Percentiles rank a stretch among this genome's conserved stretches.
phyloP scores from a whole-genome alignment of 2,888 invertebrate genomes.

The Odontothrips loti region DNA sequence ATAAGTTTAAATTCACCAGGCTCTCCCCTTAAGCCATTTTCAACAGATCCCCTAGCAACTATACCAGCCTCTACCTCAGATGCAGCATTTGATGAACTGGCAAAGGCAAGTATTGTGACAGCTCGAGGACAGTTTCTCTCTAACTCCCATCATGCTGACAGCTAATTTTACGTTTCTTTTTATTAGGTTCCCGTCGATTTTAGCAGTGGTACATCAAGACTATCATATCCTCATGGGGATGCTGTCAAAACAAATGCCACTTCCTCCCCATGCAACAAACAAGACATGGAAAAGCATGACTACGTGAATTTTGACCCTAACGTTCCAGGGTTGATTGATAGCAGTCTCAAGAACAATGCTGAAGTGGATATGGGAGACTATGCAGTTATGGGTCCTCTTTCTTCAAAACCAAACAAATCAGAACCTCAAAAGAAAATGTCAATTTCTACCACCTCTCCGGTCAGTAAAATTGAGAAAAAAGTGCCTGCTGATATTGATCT shows the following conservation, averaged over 20 bases:
- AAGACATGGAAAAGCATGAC: not conserved
- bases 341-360: not conserved
- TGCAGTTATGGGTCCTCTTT: constrained; percentile 27
- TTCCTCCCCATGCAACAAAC: not conserved
- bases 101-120: not conserved
- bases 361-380: not conserved
- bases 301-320: constrained; percentile 11
- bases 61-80: constrained; percentile 30
- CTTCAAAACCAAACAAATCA: not conserved
- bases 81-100: not conserved
- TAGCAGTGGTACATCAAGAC: not conserved
- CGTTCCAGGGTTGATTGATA: not conserved
- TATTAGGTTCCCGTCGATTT: not conserved
- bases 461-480: not conserved
- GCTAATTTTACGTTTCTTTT: not conserved
- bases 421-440: not conserved
- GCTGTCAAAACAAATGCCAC: not conserved
- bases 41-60: constrained; percentile 35
- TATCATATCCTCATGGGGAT: not conserved
- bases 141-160: not conserved
- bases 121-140: not conserved
- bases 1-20: constrained; percentile 64
- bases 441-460: not conserved
- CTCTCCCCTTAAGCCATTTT: constrained; percentile 55
- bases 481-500: not conserved